Conservation (phyloP, 2,113 vertebrate species). For the Myotis davidii region DNA sequence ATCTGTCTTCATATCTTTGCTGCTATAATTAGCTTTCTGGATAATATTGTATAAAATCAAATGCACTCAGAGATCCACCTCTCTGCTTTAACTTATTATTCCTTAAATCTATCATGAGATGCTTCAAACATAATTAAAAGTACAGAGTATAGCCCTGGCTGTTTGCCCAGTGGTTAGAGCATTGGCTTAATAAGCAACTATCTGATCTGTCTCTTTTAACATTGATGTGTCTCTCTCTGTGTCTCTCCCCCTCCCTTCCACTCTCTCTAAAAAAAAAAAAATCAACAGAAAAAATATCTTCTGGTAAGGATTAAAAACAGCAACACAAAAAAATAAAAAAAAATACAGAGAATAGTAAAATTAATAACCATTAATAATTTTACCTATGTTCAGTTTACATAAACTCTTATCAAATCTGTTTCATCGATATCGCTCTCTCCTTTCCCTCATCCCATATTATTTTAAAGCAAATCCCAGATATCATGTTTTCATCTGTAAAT, state of each 20-base stretch:
- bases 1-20: background rate
- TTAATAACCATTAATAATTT: background rate
- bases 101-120: constrained; percentile 5
- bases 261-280: too few relatives aligned
- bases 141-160: background rate
- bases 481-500: background rate
- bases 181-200: too few relatives aligned
- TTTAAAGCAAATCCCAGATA: background rate
- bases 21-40: background rate
- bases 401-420: background rate
- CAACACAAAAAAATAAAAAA: background rate
- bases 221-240: too few relatives aligned
- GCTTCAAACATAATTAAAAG: constrained; percentile 26
- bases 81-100: constrained; percentile 2
- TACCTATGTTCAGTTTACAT: background rate
- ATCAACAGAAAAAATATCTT: too few relatives aligned
- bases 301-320: too few relatives aligned
- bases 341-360: background rate
- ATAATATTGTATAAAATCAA: background rate
- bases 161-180: too few relatives aligned
- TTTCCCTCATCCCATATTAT: background rate
- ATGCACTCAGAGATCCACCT: background rate
- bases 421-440: background rate
- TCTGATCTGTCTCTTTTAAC: too few relatives aligned
- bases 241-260: too few relatives aligned